Evolutionary conservation across 30 jellyfish, hydroid and myxozoan genomes (phyloP), one percentile per base, ranked within the genome.

Genomic region (Turritopsis rubra): DNA sequence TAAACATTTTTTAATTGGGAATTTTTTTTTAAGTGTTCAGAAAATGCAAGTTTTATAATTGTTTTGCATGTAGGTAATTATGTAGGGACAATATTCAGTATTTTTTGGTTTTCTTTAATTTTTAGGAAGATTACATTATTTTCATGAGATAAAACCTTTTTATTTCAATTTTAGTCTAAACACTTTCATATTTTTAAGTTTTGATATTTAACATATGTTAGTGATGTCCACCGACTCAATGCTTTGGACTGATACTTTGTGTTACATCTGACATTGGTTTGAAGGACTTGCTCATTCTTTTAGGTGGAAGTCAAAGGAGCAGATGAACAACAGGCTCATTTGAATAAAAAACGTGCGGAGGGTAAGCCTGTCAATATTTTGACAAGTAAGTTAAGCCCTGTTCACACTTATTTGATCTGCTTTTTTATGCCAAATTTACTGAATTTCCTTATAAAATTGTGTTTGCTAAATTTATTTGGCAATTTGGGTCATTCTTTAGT

Each of bases 271-370:
- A n/a, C 13, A 41, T 41, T 41, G 5, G 60, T 41, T 41, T 41
- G 60, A 41, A 41, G 13, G 60, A 41, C 13, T 5, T 26, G 23
- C 29, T 82, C 66, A 8, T 1, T 82, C 53, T 82, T 82, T 29
- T 29, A 82, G 88, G 88, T 82, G 7, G 88, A 82, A 82, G 88
- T 82, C 0, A 82, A 82, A 29, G 88, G 88, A 16, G 71, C 88
- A 68, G 88, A 82, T 65, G 88, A 82, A 28, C 88, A 82, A 28
- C 83, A 70, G 30, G 83, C 75, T 21, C 88, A 82, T 82, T 29
- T 82, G 26, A 82, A 82, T 52, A 82, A 82, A 73, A 66, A 41
- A 71, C 70, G 83, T 20, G 7, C 60, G 9, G 88, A 82, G 65
- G 88, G 88, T 82, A 54, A 24, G 88, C 80, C 77, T 68, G 77